Conservation (phyloP, 2,113 vertebrate genomes). For the Neodontobutis hainanensis region DNA sequence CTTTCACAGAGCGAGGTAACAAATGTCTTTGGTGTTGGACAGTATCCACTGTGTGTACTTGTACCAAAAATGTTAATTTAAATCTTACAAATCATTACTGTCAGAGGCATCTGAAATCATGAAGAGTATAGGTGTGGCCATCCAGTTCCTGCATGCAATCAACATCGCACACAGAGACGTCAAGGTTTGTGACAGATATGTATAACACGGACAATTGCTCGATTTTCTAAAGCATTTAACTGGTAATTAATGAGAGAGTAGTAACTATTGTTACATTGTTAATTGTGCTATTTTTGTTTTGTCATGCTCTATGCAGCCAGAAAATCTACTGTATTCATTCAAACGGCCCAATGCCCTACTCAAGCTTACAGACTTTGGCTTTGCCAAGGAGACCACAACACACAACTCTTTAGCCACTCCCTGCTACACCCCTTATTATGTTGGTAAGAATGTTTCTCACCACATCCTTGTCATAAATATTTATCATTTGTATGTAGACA, state of each 20-base stretch:
- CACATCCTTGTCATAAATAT: not conserved
- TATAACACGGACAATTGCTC: no score
- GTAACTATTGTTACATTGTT: not conserved
- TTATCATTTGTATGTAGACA: not conserved
- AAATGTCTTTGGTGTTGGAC: not conserved
- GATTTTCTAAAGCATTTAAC: not conserved
- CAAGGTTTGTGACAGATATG: slow-evolving; percentile 80
- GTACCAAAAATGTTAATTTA: not conserved
- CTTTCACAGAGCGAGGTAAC: slow-evolving; percentile 95
- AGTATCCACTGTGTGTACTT: not conserved
- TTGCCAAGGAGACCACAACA: slow-evolving; percentile 97
- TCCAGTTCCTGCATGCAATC: slow-evolving; percentile 91
- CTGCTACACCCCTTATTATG: slow-evolving; percentile 98
- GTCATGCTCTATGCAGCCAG: slow-evolving; percentile 80
- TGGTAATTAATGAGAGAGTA: not conserved
- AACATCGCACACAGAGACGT: slow-evolving; percentile 98
- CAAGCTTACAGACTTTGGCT: slow-evolving; percentile 98
- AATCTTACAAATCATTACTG: slow-evolving; percentile 13
- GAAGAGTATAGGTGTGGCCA: slow-evolving; percentile 96
- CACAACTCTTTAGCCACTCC: slow-evolving; percentile 96
- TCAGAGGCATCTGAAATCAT: slow-evolving; percentile 97
- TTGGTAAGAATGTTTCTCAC: slow-evolving; percentile 83
- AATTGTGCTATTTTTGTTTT: not conserved
- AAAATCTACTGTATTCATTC: slow-evolving; percentile 94
- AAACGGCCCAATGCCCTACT: slow-evolving; percentile 88